Percentiles rank a stretch among this genome's conserved stretches.
These are phyloP conservation scores for Metalampra italica DNA, from an alignment of 2,888 invertebrate genomes.

Conservation along the genomic window DNA sequence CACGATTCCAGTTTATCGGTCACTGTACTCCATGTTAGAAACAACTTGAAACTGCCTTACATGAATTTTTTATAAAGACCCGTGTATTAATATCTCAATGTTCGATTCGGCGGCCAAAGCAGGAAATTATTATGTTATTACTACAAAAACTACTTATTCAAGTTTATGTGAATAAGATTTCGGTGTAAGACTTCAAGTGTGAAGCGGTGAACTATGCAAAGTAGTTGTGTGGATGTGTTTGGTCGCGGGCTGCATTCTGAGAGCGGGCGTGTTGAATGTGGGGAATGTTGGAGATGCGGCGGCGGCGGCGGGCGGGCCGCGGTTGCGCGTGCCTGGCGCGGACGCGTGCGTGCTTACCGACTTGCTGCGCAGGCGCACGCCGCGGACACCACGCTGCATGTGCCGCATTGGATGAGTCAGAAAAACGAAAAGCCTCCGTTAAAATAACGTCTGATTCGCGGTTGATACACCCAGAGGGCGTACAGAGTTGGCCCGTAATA, in stretches of 20 bases:
- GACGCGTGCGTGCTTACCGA: slow-evolving; percentile 47
- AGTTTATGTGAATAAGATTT: slow-evolving; percentile 10
- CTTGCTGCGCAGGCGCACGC: slow-evolving; percentile 46
- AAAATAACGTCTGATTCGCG: slow-evolving; percentile 41
- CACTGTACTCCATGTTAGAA: no score
- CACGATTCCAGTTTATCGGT: no score
- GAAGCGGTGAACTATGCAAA: slow-evolving; percentile 53
- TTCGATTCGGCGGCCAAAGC: no score
- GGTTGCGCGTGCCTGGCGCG: slow-evolving; percentile 40
- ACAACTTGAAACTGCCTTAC: no score
- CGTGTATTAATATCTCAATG: no score
- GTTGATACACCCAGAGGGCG: slow-evolving; percentile 13
- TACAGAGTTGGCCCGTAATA: slow-evolving; percentile 26
- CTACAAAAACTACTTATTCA: neutral
- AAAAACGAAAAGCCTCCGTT: slow-evolving; percentile 57
- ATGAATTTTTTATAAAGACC: no score
- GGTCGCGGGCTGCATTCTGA: slow-evolving; percentile 66
- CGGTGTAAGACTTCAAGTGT: slow-evolving; percentile 35
- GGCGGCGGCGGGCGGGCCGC: slow-evolving; percentile 33
- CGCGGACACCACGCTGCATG: slow-evolving; percentile 62
- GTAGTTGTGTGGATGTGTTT: slow-evolving; percentile 58
- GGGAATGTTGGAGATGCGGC: slow-evolving; percentile 59
- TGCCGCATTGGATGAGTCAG: slow-evolving; percentile 74
- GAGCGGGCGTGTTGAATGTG: slow-evolving; percentile 64
- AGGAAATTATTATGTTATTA: no score